Evolutionary conservation across 2,113 vertebrate species (phyloP), one percentile per base, ranked within the genome.

Genomic region (Callopanchax toddi): DNA sequence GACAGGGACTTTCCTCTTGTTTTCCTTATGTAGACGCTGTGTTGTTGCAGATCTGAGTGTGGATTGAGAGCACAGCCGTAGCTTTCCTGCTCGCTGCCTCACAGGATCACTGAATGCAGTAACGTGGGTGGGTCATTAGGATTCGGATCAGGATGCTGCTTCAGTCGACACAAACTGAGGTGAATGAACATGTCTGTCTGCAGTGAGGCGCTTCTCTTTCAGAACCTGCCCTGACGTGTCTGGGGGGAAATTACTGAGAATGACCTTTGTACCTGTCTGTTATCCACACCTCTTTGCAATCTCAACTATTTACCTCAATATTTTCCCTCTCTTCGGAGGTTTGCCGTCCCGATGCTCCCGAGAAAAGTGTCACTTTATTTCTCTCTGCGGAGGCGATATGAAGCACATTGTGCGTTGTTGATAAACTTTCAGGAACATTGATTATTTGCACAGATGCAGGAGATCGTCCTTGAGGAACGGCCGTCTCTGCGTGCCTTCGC

Each of bases 171-270:
- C 81, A 76, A 83, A 79, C 74, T 10, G 81, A 82, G 77, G 83
- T 89, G 89, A 90, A 90, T 87, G 89, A 90, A 88, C 87, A 86
- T 67, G 84, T 88, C 89, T 90, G 87, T 88, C 87, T 86, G 82
- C 81, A 63, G 81, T 8, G 62, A 84, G 79, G 84, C 62, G 50
- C 69, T 73, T 60, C 79, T 78, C 73, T 83, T 79, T 76, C 71
- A 70, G 46, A 58, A 67, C 74, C 68, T 71, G 82, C 80, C 51
- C 73, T 67, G 71, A 81, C 58, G 34, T 23, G 34, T 74, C 82
- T 84, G 80, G 71, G 49, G 71, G 83, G 60, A 71, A 73, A 81
- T 85, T 80, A 74, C 74, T 17, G 72, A 69, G 70, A 55, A 63
- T 77, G 84, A 89, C 87, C 86, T 74, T 67, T 58, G 74, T 60